Percentiles rank a stretch among this genome's conserved stretches.
Evolutionary conservation across 2,888 invertebrate species (phyloP).

Genomic region (Scrobipalpa atriplicella): DNA sequence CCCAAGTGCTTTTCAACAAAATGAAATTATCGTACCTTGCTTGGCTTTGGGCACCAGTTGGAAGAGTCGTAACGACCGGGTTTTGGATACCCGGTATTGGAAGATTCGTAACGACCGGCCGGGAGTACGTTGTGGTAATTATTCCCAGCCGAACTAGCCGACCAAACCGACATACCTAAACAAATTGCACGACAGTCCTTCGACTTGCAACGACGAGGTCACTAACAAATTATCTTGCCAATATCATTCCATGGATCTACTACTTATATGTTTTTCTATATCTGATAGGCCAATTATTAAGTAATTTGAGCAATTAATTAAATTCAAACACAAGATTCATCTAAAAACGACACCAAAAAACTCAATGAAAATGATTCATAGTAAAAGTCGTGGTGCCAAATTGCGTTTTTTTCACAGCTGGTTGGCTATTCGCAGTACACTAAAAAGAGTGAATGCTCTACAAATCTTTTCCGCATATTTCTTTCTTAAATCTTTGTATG

Average conservation of each 20-base stretch:
- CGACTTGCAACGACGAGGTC: constrained; percentile 70
- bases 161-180: constrained; percentile 88
- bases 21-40: constrained; percentile 66
- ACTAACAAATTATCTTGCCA: constrained; percentile 39
- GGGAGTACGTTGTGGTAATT: constrained; percentile 72
- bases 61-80: constrained; percentile 70
- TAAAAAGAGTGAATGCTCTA: neutral
- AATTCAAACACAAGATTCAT: neutral
- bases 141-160: constrained; percentile 85
- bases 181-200: constrained; percentile 72
- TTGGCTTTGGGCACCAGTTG: constrained; percentile 76
- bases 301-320: neutral
- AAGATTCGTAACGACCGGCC: constrained; percentile 69
- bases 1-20: constrained; percentile 14
- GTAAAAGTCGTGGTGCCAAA: neutral
- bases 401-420: neutral
- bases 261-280: neutral
- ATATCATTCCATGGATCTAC: constrained; percentile 26
- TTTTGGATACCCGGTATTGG: constrained; percentile 74
- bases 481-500: neutral
- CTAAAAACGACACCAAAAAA: constrained; percentile 4
- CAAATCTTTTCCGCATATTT: neutral
- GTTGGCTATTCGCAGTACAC: neutral
- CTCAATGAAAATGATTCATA: neutral
- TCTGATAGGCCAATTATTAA: neutral